Conservation (phyloP, 2,797 vertebrate species). For the Bovichtus diacanthus region DNA sequence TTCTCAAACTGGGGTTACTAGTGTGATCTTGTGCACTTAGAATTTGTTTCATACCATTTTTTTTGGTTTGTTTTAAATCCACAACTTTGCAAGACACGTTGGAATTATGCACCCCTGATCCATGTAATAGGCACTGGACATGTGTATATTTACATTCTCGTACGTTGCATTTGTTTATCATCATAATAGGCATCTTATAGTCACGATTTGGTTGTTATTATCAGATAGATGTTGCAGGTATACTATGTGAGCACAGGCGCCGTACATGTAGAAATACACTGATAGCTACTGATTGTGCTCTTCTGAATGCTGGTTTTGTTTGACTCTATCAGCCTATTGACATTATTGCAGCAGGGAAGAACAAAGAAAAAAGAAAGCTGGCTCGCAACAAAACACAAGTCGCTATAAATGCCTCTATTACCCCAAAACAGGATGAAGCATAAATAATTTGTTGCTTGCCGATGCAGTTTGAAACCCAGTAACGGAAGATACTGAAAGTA, state of each 20-base stretch:
- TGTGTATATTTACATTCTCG: constrained; percentile 73
- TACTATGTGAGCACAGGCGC: constrained; percentile 68
- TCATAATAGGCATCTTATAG: constrained; percentile 65
- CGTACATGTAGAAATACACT: constrained; percentile 68
- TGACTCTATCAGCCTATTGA: constrained; percentile 45
- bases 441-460: constrained; percentile 70
- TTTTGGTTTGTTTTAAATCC: constrained; percentile 34
- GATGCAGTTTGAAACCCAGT: constrained; percentile 75
- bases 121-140: constrained; percentile 72
- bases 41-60: constrained; percentile 45
- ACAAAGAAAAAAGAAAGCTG: constrained; percentile 25
- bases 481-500: constrained; percentile 72
- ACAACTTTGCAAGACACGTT: constrained; percentile 46
- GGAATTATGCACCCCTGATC: constrained; percentile 55
- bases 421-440: constrained; percentile 47
- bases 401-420: constrained; percentile 50
- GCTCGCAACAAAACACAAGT: constrained; percentile 51
- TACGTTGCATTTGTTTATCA: constrained; percentile 66
- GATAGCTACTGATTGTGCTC: constrained; percentile 74
- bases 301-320: constrained; percentile 69
- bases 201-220: constrained; percentile 71
- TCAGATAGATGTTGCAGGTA: constrained; percentile 77
- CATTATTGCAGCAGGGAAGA: constrained; percentile 59
- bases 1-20: constrained; percentile 44
- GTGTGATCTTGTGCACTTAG: constrained; percentile 36